Evolutionary conservation across 2,113 vertebrate genomes (phyloP).

Genomic region (Vulpes ferrilata): DNA sequence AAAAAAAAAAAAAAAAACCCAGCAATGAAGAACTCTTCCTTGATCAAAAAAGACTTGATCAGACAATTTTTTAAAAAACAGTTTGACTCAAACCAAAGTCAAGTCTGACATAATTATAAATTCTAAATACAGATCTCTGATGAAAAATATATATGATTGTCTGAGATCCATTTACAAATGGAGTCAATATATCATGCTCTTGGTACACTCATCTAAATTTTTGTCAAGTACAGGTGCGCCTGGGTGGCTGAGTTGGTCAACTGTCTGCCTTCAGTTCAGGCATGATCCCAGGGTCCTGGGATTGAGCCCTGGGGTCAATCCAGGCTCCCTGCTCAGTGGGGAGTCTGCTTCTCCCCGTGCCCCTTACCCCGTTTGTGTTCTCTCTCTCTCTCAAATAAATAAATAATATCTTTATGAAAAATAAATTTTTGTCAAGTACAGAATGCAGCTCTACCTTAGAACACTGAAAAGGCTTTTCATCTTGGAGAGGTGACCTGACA

Average conservation of each 20-base stretch:
- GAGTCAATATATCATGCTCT: background rate
- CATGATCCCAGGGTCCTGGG: too few species aligned
- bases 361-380: too few species aligned
- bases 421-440: background rate
- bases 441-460: background rate
- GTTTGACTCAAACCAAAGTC: background rate
- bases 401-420: too few species aligned
- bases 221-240: background rate
- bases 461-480: background rate
- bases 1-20: background rate
- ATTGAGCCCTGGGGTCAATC: too few species aligned
- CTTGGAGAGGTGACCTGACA: background rate
- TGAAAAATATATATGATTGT: accelerated
- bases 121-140: background rate
- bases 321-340: too few species aligned
- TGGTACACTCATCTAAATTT: background rate
- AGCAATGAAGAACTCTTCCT: background rate
- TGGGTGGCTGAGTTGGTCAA: too few species aligned
- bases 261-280: too few species aligned
- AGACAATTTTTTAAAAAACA: background rate
- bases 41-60: constrained; percentile 37
- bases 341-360: too few species aligned
- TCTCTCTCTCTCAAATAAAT: too few species aligned
- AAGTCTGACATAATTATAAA: background rate
- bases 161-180: background rate